phyloP scores from a whole-genome alignment of 1,140 invertebrate genomes.

The Zaprionus davidi region DNA sequence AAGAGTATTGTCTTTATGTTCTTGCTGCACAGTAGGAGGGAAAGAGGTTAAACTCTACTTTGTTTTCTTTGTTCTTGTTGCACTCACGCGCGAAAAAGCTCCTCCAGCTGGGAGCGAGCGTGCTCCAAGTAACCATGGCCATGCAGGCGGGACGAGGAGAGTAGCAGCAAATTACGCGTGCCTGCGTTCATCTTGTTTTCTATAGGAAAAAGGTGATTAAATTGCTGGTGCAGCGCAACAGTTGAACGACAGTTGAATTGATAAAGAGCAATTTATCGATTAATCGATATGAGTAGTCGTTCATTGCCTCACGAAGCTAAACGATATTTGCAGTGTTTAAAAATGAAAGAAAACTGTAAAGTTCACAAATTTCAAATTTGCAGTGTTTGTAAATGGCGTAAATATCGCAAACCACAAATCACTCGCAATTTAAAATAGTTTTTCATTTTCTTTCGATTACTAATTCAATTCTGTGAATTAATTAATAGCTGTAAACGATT shows the following conservation, averaged over 20 bases:
- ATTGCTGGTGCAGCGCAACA: background rate
- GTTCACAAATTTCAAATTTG: background rate
- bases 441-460: background rate
- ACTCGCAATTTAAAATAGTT: background rate
- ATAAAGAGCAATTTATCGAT: background rate
- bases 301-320: background rate
- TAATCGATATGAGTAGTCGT: background rate
- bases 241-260: slow-evolving; percentile 4
- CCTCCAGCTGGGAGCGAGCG: slow-evolving; percentile 87
- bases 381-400: background rate
- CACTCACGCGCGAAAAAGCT: slow-evolving; percentile 87
- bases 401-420: background rate
- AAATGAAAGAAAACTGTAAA: too few relatives aligned
- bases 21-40: slow-evolving; percentile 84
- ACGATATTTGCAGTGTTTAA: background rate
- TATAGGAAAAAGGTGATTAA: background rate
- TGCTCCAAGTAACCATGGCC: slow-evolving; percentile 89
- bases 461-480: too few relatives aligned
- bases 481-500: background rate
- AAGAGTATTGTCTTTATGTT: slow-evolving; percentile 89
- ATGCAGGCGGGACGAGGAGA: slow-evolving; percentile 89
- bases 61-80: background rate
- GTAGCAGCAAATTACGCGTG: slow-evolving; percentile 85
- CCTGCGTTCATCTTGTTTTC: background rate
- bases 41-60: background rate